These are phyloP conservation scores for Spinus olivaceus DNA, from an alignment of 2,797 vertebrate species.

Conservation along the genomic window DNA sequence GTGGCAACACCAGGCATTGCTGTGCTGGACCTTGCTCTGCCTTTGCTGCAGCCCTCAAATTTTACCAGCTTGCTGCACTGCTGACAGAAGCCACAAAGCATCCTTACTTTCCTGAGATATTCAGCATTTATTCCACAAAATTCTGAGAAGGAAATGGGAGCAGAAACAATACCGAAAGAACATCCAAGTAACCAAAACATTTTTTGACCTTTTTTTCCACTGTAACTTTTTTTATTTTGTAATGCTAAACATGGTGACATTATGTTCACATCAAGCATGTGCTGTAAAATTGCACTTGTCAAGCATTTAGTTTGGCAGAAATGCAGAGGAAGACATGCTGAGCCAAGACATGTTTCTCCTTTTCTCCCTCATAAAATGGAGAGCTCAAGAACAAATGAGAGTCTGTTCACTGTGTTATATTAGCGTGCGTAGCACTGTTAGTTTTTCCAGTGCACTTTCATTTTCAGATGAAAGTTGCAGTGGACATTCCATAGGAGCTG, in stretches of 20 bases:
- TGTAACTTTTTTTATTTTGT: neutral
- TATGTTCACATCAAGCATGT: conserved; percentile 59
- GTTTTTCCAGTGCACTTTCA: neutral
- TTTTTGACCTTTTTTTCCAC: conserved; percentile 2
- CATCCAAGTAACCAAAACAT: conserved; percentile 44
- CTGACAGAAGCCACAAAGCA: neutral
- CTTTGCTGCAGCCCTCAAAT: neutral
- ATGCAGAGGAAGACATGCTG: conserved; percentile 26
- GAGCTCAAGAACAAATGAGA: conserved; percentile 41
- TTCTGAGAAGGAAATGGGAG: neutral
- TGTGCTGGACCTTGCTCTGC: rapidly evolving
- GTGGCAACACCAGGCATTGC: neutral
- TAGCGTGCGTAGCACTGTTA: neutral
- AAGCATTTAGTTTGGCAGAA: conserved; percentile 66
- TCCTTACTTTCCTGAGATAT: neutral
- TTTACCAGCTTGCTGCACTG: neutral
- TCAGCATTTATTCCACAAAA: neutral
- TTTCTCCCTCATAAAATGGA: conserved; percentile 42
- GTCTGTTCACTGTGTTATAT: neutral
- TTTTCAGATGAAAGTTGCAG: neutral
- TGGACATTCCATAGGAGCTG: neutral
- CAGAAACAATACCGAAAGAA: conserved; percentile 29
- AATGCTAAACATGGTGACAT: conserved; percentile 62
- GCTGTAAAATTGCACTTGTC: conserved; percentile 64
- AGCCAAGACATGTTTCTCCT: conserved; percentile 59